Base-by-base conservation (phyloP, 1,140 invertebrate species). In the Campoletis sonorensis region DNA sequence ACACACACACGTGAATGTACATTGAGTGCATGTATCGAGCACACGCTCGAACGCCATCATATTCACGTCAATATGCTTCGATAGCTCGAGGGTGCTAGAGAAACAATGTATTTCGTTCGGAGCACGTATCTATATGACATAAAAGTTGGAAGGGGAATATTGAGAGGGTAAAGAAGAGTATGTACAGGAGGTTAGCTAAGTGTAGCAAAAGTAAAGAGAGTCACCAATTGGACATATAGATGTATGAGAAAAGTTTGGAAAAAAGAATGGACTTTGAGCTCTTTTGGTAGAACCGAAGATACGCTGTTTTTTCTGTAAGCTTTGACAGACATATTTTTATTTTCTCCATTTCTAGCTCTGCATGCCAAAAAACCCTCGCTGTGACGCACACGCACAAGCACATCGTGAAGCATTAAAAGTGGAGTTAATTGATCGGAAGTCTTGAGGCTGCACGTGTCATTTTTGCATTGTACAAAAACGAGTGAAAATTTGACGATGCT, bases 361-460 rank as follows among this genome's bases (percentile, higher is more conserved):
- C 30, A 40, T 4, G 51, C 45, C 40, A 11, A 30, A 26, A 45
- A 30, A 49, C 37, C 82, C 83, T 67, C 71, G 68, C 79, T 77
- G 49, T 81, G 81, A 82, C 83, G 64, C 75, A 51, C 67, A 54
- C 61, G 23, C 54, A 58, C 51, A 54, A n/a, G n/a, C 51, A 54
- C 54, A 58, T n/a, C 21, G 26, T 27, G 23, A 45, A 82, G 84
- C 82, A 87, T 86, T 85, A 76, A 86, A 88, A 88, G 86, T 84
- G 84, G 86, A 89, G 88, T 89, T 89, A 89, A 89, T 89, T 89
- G 88, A 89, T 88, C 88, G 88, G 88, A 89, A 89, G 87, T 89
- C 87, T 89, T 88, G 87, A 89, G 88, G 86, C 87, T 80, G 87
- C 88, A 89, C 88, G 88, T 89, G 88, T 83, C 88, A 84, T 80